Percentiles rank a stretch among this genome's conserved stretches.
Evolutionary conservation across 2,888 invertebrate genomes (phyloP).

Genomic region (Nephrotoma appendiculata): DNA sequence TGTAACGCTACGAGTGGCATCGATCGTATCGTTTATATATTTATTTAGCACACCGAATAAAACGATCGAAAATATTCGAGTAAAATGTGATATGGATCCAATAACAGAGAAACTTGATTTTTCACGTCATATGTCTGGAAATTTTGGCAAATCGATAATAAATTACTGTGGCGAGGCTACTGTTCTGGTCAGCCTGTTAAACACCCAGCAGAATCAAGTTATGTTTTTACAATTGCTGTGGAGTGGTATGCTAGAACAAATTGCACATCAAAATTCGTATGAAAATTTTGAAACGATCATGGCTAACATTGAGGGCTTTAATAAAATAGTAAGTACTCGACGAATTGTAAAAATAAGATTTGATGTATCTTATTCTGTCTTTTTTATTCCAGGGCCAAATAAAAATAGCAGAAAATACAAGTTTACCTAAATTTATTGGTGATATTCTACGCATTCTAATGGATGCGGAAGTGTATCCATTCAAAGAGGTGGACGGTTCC

Average conservation of each 20-base stretch:
- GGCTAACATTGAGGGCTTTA: not conserved
- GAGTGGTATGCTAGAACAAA: not conserved
- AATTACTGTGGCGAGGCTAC: not conserved
- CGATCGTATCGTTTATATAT: not conserved
- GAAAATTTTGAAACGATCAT: not conserved
- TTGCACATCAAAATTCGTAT: not conserved
- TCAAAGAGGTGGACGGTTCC: not conserved
- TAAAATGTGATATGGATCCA: not conserved
- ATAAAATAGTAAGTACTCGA: not conserved
- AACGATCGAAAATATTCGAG: not conserved
- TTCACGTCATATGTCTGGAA: not conserved
- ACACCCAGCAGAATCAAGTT: not conserved
- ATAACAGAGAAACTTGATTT: not conserved
- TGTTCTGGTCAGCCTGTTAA: not conserved
- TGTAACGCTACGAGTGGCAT: not conserved
- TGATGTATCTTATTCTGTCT: not conserved
- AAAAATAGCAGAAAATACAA: not conserved
- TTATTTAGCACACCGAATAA: conserved; percentile 1
- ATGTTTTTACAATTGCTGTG: not conserved
- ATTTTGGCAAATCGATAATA: not conserved
- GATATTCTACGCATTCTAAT: not conserved
- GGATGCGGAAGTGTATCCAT: not conserved
- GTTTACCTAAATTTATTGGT: not conserved
- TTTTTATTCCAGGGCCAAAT: not conserved
- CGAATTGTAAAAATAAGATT: not conserved